Evolutionary conservation across 2,888 invertebrate species (phyloP).

Genomic region (Diaprepes abbreviatus): DNA sequence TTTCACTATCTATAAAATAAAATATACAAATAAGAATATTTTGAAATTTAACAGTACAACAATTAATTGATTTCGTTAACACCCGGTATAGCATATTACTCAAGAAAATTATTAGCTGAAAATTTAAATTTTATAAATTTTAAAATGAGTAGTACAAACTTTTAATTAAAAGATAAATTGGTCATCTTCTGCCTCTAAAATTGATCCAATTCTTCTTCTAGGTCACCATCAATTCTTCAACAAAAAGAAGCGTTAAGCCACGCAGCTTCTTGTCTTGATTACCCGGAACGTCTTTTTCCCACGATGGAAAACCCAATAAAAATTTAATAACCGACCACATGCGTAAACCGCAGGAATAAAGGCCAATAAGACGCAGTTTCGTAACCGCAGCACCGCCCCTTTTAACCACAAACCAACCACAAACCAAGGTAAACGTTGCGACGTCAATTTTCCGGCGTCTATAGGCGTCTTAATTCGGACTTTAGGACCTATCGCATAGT

Average conservation of each 20-base stretch:
- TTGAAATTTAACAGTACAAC: too few species aligned
- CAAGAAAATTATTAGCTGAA: too few species aligned
- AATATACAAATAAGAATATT: too few species aligned
- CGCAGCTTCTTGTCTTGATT: not conserved
- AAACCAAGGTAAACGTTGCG: conserved; percentile 67
- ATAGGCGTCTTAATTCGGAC: conserved; percentile 60
- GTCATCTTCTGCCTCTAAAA: too few species aligned
- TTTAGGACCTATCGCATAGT: conserved; percentile 47
- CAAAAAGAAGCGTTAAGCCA: not conserved
- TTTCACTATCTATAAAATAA: too few species aligned
- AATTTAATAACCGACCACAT: conserved; percentile 68
- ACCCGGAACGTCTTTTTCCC: not conserved
- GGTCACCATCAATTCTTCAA: too few species aligned
- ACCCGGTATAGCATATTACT: too few species aligned
- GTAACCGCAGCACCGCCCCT: conserved; percentile 72
- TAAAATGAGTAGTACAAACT: too few species aligned
- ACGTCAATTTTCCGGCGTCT: conserved; percentile 63
- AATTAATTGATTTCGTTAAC: too few species aligned
- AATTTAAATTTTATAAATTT: too few species aligned
- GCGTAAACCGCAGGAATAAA: conserved; percentile 72
- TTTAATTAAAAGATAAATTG: too few species aligned
- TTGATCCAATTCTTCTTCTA: too few species aligned
- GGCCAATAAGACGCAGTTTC: conserved; percentile 72
- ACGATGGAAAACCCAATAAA: conserved; percentile 63
- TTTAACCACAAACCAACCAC: conserved; percentile 68